Conservation (phyloP, 1,140 invertebrate genomes). For the Anastrepha ludens region DNA sequence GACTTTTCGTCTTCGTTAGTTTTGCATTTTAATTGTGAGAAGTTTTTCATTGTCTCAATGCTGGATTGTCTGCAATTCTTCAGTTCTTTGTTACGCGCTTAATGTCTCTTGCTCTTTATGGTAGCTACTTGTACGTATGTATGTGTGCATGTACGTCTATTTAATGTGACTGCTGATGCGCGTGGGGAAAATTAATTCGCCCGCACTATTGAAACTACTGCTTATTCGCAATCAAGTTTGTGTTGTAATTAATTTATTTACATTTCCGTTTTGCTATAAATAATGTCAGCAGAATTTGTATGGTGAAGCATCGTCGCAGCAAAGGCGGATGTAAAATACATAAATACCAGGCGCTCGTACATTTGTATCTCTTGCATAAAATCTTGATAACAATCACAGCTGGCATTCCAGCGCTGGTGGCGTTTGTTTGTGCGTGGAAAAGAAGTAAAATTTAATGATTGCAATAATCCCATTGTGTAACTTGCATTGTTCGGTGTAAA, state of each 20-base stretch:
- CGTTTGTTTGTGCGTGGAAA: conserved; percentile 19
- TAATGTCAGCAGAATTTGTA: not conserved
- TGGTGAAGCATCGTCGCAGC: not conserved
- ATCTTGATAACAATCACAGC: conserved; percentile 45
- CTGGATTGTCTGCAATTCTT: not conserved
- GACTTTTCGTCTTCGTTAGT: not conserved
- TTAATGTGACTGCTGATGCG: not conserved
- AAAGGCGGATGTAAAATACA: conserved; percentile 8
- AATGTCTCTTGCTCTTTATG: not conserved
- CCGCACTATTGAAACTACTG: conserved; percentile 18
- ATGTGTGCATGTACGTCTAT: not conserved
- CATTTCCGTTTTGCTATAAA: conserved; percentile 7
- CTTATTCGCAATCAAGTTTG: conserved; percentile 12
- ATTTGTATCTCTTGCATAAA: conserved; percentile 21
- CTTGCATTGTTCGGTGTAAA: conserved; percentile 4
- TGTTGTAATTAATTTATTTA: conserved; percentile 48
- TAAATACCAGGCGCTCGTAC: not conserved
- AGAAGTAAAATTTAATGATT: conserved; percentile 40
- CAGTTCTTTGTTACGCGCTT: not conserved
- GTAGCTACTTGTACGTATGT: not conserved
- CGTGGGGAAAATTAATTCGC: conserved; percentile 26
- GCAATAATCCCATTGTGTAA: conserved; percentile 23
- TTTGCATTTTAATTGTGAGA: conserved; percentile 11
- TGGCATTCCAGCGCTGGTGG: not conserved
- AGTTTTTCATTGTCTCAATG: not conserved